These are phyloP conservation scores for Pseudococcus jackbeardsleyi DNA, from an alignment of 2,888 invertebrate genomes.

Conservation along the genomic window DNA sequence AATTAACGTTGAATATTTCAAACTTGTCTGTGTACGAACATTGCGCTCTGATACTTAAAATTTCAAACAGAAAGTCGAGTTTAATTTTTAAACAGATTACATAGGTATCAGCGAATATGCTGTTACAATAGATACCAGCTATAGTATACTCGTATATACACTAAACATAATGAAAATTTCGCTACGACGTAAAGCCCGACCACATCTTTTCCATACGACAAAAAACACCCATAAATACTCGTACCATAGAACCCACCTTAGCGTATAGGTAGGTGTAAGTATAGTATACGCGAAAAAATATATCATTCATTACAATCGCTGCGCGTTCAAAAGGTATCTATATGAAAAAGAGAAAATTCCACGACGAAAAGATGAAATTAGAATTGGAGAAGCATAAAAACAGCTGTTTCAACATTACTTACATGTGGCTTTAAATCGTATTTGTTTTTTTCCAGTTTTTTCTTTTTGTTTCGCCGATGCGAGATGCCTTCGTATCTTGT, in stretches of 20 bases:
- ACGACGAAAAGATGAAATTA: conserved; percentile 4
- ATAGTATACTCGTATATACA: neutral
- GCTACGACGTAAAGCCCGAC: neutral
- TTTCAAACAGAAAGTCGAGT: conserved; percentile 3
- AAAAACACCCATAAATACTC: neutral
- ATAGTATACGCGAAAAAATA: neutral
- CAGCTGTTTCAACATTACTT: conserved; percentile 20
- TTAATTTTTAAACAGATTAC: conserved; percentile 19
- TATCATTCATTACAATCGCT: conserved; percentile 4
- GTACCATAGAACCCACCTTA: neutral
- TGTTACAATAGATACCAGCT: neutral
- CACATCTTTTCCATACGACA: neutral
- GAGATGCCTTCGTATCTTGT: neutral
- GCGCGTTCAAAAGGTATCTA: neutral
- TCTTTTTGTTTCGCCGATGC: neutral
- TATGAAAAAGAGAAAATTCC: neutral
- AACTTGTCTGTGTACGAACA: neutral
- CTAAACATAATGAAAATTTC: neutral
- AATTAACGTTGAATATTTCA: conserved; percentile 24
- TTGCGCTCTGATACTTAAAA: conserved; percentile 20
- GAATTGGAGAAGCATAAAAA: conserved; percentile 8
- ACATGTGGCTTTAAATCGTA: neutral
- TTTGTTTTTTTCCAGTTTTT: neutral
- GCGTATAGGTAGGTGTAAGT: neutral
- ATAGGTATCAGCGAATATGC: neutral